Evolutionary conservation across 2,888 invertebrate genomes (phyloP).

Genomic region (Apamea epomidion): DNA sequence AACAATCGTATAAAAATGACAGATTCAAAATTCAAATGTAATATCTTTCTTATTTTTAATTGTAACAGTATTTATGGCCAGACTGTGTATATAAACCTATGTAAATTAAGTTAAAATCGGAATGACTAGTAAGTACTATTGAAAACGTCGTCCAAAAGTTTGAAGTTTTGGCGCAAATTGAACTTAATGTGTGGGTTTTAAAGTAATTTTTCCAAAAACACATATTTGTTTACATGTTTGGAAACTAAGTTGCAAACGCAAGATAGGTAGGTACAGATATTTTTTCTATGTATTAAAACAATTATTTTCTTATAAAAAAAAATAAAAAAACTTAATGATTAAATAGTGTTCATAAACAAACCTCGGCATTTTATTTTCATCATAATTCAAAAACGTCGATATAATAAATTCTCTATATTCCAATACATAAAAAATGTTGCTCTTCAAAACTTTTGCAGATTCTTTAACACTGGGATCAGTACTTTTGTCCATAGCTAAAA

Average conservation of each 20-base stretch:
- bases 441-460: slow-evolving; percentile 96
- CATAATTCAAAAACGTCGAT: slow-evolving; percentile 94
- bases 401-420: slow-evolving; percentile 98
- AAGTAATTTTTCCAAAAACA: too few species aligned
- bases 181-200: neutral
- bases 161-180: neutral
- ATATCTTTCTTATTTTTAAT: too few species aligned
- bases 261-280: neutral
- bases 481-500: slow-evolving; percentile 95
- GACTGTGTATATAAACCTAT: neutral
- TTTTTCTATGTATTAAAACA: neutral
- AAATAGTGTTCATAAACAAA: slow-evolving; percentile 78
- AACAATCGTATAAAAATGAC: too few species aligned
- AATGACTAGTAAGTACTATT: neutral
- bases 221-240: neutral
- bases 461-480: slow-evolving; percentile 93
- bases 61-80: too few species aligned
- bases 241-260: too few species aligned
- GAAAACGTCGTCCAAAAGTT: neutral
- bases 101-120: neutral
- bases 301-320: too few species aligned
- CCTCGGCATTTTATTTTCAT: slow-evolving; percentile 96
- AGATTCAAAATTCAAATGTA: too few species aligned
- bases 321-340: neutral
- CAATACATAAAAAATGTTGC: slow-evolving; percentile 97